Conservation (phyloP, 2,113 vertebrate genomes). For the Callaeas wilsoni region DNA sequence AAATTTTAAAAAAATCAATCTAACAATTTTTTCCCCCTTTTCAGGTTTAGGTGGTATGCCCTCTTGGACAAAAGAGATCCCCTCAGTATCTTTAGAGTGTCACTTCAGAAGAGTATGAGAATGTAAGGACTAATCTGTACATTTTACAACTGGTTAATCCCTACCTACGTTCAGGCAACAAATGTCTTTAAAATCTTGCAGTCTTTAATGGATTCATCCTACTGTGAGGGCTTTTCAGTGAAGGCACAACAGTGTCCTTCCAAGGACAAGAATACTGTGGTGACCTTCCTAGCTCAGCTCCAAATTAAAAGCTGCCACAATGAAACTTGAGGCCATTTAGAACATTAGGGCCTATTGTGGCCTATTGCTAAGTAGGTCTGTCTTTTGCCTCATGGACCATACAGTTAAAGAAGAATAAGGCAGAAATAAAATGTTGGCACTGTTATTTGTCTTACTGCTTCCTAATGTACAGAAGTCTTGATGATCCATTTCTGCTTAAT, state of each 20-base stretch:
- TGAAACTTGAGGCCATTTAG: neutral
- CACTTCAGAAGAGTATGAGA: neutral
- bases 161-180: neutral
- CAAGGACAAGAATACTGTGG: neutral
- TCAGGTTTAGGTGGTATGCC: neutral
- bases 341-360: neutral
- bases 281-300: neutral
- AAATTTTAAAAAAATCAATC: neutral
- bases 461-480: neutral
- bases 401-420: neutral
- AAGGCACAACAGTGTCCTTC: neutral
- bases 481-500: neutral
- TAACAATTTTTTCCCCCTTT: neutral
- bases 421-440: fast-evolving
- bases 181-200: neutral
- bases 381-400: neutral
- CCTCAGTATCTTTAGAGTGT: neutral
- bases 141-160: neutral
- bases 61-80: neutral
- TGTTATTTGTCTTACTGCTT: neutral
- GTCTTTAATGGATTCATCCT: neutral
- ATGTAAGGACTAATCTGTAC: neutral
- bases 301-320: neutral
- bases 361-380: neutral
- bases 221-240: neutral